Percentiles rank a stretch among this genome's conserved stretches.
Evolutionary conservation across 2,888 invertebrate genomes (phyloP).

Genomic region (Chorisops tibialis): DNA sequence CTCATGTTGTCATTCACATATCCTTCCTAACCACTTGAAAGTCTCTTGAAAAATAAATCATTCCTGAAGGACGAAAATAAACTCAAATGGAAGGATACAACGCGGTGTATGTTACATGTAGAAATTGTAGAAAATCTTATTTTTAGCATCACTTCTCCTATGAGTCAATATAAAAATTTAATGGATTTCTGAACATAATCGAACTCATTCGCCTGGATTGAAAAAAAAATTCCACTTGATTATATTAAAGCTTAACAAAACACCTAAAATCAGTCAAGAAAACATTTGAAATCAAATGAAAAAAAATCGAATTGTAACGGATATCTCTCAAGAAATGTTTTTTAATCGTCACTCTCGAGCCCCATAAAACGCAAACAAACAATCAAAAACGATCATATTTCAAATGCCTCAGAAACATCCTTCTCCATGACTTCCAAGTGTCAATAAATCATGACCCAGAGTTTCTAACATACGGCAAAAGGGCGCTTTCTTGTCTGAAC

Average conservation of each 20-base stretch:
- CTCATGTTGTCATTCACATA: background rate
- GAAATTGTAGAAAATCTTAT: background rate
- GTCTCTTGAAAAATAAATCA: slow-evolving; percentile 13
- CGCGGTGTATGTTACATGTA: too few species aligned
- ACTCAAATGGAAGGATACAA: too few species aligned
- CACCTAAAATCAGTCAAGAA: too few species aligned
- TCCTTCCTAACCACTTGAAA: slow-evolving; percentile 18
- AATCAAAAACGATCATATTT: slow-evolving; percentile 26
- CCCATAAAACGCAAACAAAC: slow-evolving; percentile 24
- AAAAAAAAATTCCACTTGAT: too few species aligned
- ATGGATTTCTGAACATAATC: background rate
- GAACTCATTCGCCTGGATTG: background rate
- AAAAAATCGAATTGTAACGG: too few species aligned
- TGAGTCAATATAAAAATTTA: slow-evolving; percentile 12
- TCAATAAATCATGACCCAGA: slow-evolving; percentile 24
- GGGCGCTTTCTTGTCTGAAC: background rate
- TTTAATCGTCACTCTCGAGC: slow-evolving; percentile 19
- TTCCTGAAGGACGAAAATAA: too few species aligned
- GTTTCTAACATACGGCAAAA: background rate
- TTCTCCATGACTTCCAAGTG: slow-evolving; percentile 15
- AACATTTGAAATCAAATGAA: too few species aligned
- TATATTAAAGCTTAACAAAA: too few species aligned
- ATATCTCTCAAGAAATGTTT: slow-evolving; percentile 4
- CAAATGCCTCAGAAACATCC: slow-evolving; percentile 20
- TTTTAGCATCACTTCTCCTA: too few species aligned